A percentile compares a stretch with the other conserved stretches of the same genome.
Evolutionary conservation across 2,888 invertebrate species (phyloP).

Genomic region (Pristionchus arcanus): DNA sequence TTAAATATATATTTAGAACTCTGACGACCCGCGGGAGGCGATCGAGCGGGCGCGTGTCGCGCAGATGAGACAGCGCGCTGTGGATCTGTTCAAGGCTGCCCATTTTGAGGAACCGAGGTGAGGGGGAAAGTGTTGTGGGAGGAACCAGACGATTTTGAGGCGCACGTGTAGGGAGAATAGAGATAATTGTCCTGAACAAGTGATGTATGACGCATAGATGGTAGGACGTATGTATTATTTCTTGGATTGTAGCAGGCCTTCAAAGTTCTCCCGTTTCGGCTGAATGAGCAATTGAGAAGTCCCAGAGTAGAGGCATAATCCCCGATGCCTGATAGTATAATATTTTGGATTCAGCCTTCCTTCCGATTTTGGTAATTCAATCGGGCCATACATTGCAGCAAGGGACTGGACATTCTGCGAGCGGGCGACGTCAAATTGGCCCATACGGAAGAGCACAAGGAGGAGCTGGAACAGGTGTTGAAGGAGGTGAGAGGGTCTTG

Average conservation of each 20-base stretch:
- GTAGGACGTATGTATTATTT: too few species aligned
- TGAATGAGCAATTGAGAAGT: too few species aligned
- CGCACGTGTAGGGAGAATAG: too few species aligned
- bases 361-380: neutral
- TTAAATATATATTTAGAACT: neutral
- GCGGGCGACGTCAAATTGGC: slow-evolving; percentile 35
- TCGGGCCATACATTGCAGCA: neutral
- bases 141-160: too few species aligned
- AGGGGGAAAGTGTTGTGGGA: neutral
- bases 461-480: neutral
- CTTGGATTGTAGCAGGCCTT: too few species aligned
- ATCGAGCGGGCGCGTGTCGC: neutral
- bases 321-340: too few species aligned
- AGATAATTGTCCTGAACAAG: too few species aligned
- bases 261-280: too few species aligned
- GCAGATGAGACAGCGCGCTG: neutral
- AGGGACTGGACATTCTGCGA: neutral
- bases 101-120: neutral
- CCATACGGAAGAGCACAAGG: slow-evolving; percentile 6
- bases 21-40: neutral
- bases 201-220: too few species aligned
- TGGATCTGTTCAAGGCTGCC: neutral
- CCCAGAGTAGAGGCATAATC: too few species aligned
- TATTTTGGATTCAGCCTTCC: too few species aligned
- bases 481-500: neutral